Evolutionary conservation across 1,140 invertebrate genomes (phyloP), one percentile per base, ranked within the genome.

Genomic region (Melitaea cinxia): DNA sequence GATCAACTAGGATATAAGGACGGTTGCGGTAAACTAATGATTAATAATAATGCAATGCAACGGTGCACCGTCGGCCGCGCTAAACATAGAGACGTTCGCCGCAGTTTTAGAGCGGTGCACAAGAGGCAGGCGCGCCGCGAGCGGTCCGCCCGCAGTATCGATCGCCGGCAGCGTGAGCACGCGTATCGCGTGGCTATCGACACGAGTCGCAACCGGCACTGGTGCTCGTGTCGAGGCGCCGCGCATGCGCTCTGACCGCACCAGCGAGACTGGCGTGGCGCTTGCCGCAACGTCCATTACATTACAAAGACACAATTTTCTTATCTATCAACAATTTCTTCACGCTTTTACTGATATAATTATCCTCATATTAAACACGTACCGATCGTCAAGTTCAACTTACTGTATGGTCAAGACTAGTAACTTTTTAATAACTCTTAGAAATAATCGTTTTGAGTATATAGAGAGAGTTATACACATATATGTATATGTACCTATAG

Each of bases 161-260:
- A 83, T 83, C 75, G 57, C 49, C 60, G 57, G 65, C 47, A 58
- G 68, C 68, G 72, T 55, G 72, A 62, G 56, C 72, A 78, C 83
- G 83, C 82, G 84, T 85, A 83, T 66, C 83, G 75, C 80, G 79
- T 82, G 81, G 80, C 72, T 79, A 82, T 82, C 80, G 80, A 78
- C 85, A n/a, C n/a, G n/a, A n/a, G n/a, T n/a, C n/a, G 85, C 82
- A 80, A 73, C 79, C 83, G 82, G 77, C 78, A 89, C 89, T 86
- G 85, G 74, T 76, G 53, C 66, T 70, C 65, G 69, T 72, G 69
- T 78, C 71, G 62, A 57, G 72, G 65, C 73, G 68, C 71, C 83
- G 84, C 85, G 83, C 85, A 83, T 14, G 81, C 82, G 83, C 78
- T 65, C 24, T 77, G 71, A 66, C 58, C 60, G 62, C 76, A 63